Percentiles rank a stretch among this genome's conserved stretches.
phyloP scores from a whole-genome alignment of 23 tunicate species.

The Styela clava region DNA sequence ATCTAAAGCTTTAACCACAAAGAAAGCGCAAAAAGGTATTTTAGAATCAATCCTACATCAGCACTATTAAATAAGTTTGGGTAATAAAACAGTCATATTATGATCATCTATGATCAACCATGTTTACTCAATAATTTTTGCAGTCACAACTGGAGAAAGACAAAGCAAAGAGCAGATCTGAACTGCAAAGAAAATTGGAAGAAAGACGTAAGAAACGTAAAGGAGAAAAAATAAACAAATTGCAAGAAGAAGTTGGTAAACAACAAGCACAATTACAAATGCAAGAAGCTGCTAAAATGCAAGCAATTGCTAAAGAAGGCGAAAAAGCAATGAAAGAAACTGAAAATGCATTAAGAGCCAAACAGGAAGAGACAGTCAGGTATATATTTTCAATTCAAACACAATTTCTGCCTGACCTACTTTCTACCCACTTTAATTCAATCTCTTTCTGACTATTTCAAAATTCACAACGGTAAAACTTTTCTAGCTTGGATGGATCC shows the following conservation, averaged over 20 bases:
- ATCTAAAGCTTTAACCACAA: no score
- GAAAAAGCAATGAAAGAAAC: conserved; percentile 47
- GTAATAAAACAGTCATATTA: no score
- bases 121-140: no score
- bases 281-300: conserved; percentile 57
- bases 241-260: conserved; percentile 36
- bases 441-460: no score
- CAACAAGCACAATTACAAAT: conserved; percentile 27
- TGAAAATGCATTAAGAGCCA: conserved; percentile 36
- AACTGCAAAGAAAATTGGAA: conserved; percentile 48
- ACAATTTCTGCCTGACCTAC: no score
- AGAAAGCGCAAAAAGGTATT: no score
- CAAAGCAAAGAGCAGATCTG: conserved; percentile 32
- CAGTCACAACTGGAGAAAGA: conserved; percentile 44
- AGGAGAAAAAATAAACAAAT: conserved; percentile 39
- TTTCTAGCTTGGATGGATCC: neutral
- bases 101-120: no score
- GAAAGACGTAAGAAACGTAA: conserved; percentile 50
- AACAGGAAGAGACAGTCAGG: conserved; percentile 40
- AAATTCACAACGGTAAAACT: no score
- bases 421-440: no score
- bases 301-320: conserved; percentile 46
- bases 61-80: no score
- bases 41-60: no score
- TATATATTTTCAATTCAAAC: neutral